Percentiles rank a stretch among this genome's conserved stretches.
Evolutionary conservation across 2,113 vertebrate species (phyloP).

Genomic region (Scolopax mira): DNA sequence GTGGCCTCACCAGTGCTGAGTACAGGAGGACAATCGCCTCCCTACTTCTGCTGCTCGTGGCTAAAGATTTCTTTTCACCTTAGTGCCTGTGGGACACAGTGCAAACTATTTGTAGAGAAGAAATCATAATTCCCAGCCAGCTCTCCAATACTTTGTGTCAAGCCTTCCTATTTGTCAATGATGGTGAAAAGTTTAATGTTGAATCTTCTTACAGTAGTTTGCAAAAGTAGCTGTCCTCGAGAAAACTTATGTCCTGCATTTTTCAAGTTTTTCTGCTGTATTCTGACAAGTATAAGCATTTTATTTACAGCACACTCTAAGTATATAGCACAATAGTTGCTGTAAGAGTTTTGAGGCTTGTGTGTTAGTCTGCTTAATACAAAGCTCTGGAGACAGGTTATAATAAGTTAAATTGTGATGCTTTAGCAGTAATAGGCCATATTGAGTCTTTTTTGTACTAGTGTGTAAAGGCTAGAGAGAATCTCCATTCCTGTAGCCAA

Average conservation of each 20-base stretch:
- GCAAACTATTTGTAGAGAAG: neutral
- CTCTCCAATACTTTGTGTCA: neutral
- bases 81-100: neutral
- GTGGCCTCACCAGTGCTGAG: too few relatives aligned
- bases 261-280: constrained; percentile 4
- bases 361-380: neutral
- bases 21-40: too few relatives aligned
- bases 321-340: neutral
- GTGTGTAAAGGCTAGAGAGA: neutral
- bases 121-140: neutral
- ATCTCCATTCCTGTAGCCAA: neutral
- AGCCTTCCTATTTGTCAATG: neutral
- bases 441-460: neutral
- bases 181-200: neutral
- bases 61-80: constrained; percentile 7
- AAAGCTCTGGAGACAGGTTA: neutral
- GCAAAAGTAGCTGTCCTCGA: neutral
- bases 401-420: neutral
- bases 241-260: neutral
- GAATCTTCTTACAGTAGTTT: neutral
- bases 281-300: neutral
- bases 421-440: neutral
- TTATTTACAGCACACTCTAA: neutral
- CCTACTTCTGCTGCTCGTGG: too few relatives aligned
- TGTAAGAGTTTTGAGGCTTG: neutral